Evolutionary conservation across 2,797 vertebrate genomes (phyloP).

Genomic region (Crenuchus spilurus): DNA sequence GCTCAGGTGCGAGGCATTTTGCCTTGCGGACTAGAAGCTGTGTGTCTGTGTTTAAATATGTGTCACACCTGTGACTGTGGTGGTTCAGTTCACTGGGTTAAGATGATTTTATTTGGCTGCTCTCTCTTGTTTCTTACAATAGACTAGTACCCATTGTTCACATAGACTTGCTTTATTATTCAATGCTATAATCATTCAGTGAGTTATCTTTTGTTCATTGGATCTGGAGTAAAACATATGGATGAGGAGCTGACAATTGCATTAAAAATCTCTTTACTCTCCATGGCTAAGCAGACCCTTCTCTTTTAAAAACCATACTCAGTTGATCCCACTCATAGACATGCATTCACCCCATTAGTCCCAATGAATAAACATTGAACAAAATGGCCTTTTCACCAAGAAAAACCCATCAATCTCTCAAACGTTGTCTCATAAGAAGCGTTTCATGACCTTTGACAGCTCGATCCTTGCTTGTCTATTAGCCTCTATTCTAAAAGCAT

Average conservation of each 20-base stretch:
- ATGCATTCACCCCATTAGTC: conserved; percentile 52
- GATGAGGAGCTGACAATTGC: conserved; percentile 38
- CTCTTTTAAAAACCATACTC: conserved; percentile 39
- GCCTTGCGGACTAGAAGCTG: conserved; percentile 49
- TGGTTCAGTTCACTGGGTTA: neutral
- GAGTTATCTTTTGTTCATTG: conserved; percentile 25
- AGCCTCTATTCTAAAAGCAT: conserved; percentile 72
- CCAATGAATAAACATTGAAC: conserved; percentile 57
- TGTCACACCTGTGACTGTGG: conserved; percentile 34
- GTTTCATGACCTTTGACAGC: conserved; percentile 61
- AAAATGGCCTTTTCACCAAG: conserved; percentile 39
- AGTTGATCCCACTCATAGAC: conserved; percentile 26
- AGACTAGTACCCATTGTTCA: neutral
- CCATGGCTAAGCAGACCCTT: conserved; percentile 20
- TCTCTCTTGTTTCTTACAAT: conserved; percentile 2
- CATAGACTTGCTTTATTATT: neutral
- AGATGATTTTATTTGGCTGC: conserved; percentile 17
- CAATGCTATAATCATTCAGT: neutral
- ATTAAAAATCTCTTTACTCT: conserved; percentile 43
- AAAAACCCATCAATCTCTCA: conserved; percentile 41
- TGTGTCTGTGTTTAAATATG: conserved; percentile 26
- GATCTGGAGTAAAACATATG: neutral
- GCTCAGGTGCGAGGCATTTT: conserved; percentile 33
- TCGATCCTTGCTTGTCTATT: conserved; percentile 76
- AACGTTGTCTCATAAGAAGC: conserved; percentile 52